Evolutionary conservation across 1,140 invertebrate genomes (phyloP), one percentile per base, ranked within the genome.

Genomic region (Maconellicoccus hirsutus): DNA sequence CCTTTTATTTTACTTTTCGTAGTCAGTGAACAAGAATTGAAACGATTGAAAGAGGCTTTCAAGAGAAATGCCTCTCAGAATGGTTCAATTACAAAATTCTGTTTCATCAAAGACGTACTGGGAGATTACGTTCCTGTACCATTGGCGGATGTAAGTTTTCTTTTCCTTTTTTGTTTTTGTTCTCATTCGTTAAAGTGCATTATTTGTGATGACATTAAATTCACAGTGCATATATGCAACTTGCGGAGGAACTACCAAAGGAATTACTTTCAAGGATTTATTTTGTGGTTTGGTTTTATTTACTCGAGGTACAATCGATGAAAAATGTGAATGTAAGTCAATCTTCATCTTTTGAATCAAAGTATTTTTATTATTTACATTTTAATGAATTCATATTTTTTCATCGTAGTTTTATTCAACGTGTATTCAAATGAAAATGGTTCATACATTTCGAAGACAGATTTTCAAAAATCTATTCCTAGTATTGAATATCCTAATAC

Each of bases 371-470:
- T 59, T 59, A 59, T 59, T 59, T n/a, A n/a, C n/a, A 59, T 19
- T 25, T 25, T 16, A 16, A 66, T 66, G 1, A 66, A 16, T 66
- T 66, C 6, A 33, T 70, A 22, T 19, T 12, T 1, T 70, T 39
- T 38, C 29, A 63, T 76, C 73, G 75, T 78, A 85, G 92, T 93
- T 79, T 81, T 93, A 29, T 93, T 91, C 85, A 88, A 87, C 39
- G 80, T 94, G n/a, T 93, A 93, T 79, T 86, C 87, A 66, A 91
- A 90, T 76, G 91, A 93, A 75, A 84, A 84, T 74, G 88, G 87
- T 63, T 86, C 84, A n/a, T 85, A 87, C 76, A 87, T 93, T 29
- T 81, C 85, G 59, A 87, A 88, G 77, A 84, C 85, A 74, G 90
- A 93, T 71, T 90, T 93, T 79, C 83, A 89, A 66, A 72, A 70